Base-by-base conservation (phyloP, 1,140 invertebrate genomes). In the Drosophila watanabei region DNA sequence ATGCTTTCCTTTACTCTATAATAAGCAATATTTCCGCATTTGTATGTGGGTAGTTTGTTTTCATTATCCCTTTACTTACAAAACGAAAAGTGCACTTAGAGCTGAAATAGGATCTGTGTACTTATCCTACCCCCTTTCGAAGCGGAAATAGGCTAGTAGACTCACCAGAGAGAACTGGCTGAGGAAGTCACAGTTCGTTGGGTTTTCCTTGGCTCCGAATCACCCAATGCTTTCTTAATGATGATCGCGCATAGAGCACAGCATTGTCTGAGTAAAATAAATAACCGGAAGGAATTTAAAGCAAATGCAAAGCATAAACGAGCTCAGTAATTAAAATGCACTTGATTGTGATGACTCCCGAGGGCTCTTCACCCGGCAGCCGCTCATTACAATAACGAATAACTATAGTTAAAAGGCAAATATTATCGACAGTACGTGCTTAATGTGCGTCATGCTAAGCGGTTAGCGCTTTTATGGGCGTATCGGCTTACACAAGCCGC, bases 251-350 rank as follows among this genome's bases (percentile, higher is more conserved):
- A 63, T 37, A 57, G 64, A 63, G 73, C 63, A 33, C 35, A 46
- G 33, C 66, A 65, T 75, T 75, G 71, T 61, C 41, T 61, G 35
- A 39, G 14, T 10, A 49, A 30, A 18, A 54, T 51, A 41, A 60
- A 62, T 41, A 78, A 57, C 72, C 77, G 85, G 80, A 87, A 87
- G 73, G 65, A 69, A 63, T 83, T 51, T 78, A 59, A 80, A 58
- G 51, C 56, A 72, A 85, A 78, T 48, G 61, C 60, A 71, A 58
- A 65, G 32, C 70, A 75, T 72, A 63, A 73, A 39, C 58, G 49
- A 10, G 65, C 51, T 51, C 52, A 78, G 46, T 75, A 84, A 87
- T 83, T 87, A 78, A 83, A 77, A 78, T 89, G 69, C 85, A 87
- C 70, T 84, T 84, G 63, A 84, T 71, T 69, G 63, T 75, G 56